Conservation (phyloP, 2,888 invertebrate species). For the Keiferia lycopersicella region DNA sequence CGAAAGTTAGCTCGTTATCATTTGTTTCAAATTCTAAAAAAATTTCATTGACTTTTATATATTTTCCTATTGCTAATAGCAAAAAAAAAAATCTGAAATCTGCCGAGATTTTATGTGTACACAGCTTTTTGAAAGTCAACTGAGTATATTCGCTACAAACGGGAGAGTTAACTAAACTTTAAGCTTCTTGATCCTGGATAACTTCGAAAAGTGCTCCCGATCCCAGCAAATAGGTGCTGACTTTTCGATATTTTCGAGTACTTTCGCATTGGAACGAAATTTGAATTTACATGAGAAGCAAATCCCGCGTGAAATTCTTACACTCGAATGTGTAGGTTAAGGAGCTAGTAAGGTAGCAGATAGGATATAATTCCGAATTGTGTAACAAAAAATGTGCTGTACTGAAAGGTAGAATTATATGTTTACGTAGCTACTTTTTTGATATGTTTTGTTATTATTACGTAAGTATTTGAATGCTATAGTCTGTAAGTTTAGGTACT, state of each 20-base stretch:
- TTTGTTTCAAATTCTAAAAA: no score
- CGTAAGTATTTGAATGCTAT: no score
- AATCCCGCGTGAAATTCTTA: constrained; percentile 47
- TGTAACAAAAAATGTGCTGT: not conserved
- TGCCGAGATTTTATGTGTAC: not conserved
- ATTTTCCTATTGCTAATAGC: no score
- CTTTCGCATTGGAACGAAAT: constrained; percentile 44
- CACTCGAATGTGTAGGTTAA: constrained; percentile 12
- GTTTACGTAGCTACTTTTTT: no score
- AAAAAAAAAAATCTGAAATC: no score
- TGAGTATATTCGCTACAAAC: constrained; percentile 11
- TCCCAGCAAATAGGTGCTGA: constrained; percentile 44
- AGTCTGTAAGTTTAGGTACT: no score
- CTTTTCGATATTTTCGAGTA: constrained; percentile 32
- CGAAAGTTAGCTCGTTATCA: no score
- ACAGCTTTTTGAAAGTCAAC: not conserved
- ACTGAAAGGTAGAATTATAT: no score
- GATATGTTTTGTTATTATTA: no score
- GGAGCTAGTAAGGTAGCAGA: constrained; percentile 3
- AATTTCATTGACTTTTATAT: no score
- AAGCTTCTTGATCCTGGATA: constrained; percentile 41
- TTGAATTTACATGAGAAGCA: constrained; percentile 48
- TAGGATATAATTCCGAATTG: not conserved
- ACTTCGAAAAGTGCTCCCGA: constrained; percentile 39
- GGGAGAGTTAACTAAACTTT: constrained; percentile 11